Evolutionary conservation across 2,888 invertebrate species (phyloP).

Genomic region (Podabrus alpinus): DNA sequence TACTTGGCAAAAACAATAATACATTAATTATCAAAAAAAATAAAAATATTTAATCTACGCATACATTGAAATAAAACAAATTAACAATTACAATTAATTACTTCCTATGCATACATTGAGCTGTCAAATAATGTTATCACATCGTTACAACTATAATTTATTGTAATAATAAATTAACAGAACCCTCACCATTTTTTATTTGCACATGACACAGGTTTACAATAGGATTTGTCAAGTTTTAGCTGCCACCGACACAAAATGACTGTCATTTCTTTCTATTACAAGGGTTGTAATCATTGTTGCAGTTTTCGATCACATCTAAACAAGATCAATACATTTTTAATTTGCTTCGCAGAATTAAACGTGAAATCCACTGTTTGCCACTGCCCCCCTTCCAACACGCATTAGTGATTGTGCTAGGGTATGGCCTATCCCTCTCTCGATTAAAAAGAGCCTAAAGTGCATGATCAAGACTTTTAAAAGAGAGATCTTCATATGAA

Average conservation of each 20-base stretch:
- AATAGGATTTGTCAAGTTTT: not conserved
- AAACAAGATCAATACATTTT: too few relatives aligned
- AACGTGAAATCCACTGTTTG: too few relatives aligned
- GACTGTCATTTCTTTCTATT: not conserved
- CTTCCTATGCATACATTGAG: not conserved
- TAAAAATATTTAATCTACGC: not conserved
- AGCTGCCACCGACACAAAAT: not conserved
- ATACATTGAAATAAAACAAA: not conserved
- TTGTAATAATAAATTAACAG: not conserved
- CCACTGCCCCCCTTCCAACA: too few relatives aligned
- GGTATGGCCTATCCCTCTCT: too few relatives aligned
- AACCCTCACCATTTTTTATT: not conserved
- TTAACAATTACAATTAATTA: not conserved
- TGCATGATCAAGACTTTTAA: too few relatives aligned
- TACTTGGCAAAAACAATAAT: slow-evolving; percentile 62
- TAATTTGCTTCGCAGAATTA: too few relatives aligned
- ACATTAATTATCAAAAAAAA: slow-evolving; percentile 43
- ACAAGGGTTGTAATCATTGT: not conserved
- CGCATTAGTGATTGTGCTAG: too few relatives aligned
- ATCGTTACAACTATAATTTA: not conserved
- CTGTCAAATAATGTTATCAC: not conserved
- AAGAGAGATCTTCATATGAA: too few relatives aligned
- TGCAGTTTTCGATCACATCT: too few relatives aligned
- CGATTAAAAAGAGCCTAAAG: too few relatives aligned
- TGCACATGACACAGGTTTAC: not conserved